Evolutionary conservation across 2,888 invertebrate species (phyloP).

Genomic region (Machimus atricapillus): DNA sequence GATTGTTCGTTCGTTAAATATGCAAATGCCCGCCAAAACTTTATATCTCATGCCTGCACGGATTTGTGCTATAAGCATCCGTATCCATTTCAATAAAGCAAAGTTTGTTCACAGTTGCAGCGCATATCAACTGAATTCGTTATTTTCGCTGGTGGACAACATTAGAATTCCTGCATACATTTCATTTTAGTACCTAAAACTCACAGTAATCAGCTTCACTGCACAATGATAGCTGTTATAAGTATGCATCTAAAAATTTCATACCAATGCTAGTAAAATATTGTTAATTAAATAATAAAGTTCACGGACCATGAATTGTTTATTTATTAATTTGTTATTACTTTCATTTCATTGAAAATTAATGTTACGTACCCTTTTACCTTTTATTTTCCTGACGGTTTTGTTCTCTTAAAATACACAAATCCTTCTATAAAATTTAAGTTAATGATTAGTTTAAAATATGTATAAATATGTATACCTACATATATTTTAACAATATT

Average conservation of each 20-base stretch:
- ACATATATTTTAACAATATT: too few species aligned
- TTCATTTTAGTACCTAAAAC: neutral
- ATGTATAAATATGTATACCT: too few species aligned
- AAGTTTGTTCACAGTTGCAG: slow-evolving; percentile 2
- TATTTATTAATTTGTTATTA: neutral
- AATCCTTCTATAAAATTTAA: too few species aligned
- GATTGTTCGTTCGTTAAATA: slow-evolving; percentile 27
- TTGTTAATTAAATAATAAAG: neutral
- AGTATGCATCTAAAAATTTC: neutral
- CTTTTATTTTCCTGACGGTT: too few species aligned
- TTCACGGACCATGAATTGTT: neutral
- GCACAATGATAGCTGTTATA: neutral
- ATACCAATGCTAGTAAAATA: neutral
- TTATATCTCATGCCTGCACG: slow-evolving; percentile 7
- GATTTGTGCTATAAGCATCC: neutral
- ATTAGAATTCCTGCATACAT: neutral
- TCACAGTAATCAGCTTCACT: neutral
- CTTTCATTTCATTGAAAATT: too few species aligned
- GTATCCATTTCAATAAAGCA: slow-evolving; percentile 32
- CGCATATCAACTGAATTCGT: neutral
- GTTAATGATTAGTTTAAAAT: too few species aligned
- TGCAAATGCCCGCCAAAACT: slow-evolving; percentile 7
- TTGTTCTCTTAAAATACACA: too few species aligned
- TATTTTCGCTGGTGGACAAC: neutral
- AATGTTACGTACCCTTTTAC: too few species aligned